Evolutionary conservation across 1,140 invertebrate genomes (phyloP).

Genomic region (Neocloeon triangulifer): DNA sequence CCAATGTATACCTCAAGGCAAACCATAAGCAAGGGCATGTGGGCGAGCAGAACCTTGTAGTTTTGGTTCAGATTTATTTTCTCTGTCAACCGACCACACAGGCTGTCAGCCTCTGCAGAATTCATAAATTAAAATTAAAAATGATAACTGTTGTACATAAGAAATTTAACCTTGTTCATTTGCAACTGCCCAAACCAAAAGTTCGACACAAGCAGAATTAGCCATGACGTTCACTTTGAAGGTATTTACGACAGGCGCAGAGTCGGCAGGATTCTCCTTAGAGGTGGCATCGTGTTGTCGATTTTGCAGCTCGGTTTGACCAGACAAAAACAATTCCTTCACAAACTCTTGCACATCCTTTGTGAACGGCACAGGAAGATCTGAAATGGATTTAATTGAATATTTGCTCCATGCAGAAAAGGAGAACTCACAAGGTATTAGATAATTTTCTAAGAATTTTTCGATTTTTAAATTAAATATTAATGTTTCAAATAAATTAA

Average conservation of each 20-base stretch:
- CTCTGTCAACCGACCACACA: conserved; percentile 80
- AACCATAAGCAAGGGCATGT: conserved; percentile 85
- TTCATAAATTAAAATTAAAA: neutral
- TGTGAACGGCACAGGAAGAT: conserved; percentile 71
- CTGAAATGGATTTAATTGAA: conserved; percentile 17
- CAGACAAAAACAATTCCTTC: conserved; percentile 66
- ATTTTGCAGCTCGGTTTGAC: conserved; percentile 76
- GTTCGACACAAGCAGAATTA: conserved; percentile 90
- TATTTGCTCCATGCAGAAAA: neutral
- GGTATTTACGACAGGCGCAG: conserved; percentile 58
- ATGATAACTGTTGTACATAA: neutral
- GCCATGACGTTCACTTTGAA: conserved; percentile 92
- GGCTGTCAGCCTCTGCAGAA: conserved; percentile 57
- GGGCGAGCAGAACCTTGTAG: conserved; percentile 71
- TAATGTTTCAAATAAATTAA: too few species aligned
- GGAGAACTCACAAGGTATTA: neutral
- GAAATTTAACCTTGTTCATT: conserved; percentile 74
- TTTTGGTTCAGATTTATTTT: conserved; percentile 85
- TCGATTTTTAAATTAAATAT: too few species aligned
- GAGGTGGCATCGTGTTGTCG: conserved; percentile 60
- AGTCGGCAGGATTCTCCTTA: conserved; percentile 54
- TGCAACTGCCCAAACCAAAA: conserved; percentile 90
- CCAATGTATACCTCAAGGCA: conserved; percentile 60
- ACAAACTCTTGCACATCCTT: conserved; percentile 86
- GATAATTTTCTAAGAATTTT: neutral